A percentile compares a stretch with the other conserved stretches of the same genome.
Evolutionary conservation across 2,888 invertebrate genomes (phyloP).

Genomic region (Tethea ocularis): DNA sequence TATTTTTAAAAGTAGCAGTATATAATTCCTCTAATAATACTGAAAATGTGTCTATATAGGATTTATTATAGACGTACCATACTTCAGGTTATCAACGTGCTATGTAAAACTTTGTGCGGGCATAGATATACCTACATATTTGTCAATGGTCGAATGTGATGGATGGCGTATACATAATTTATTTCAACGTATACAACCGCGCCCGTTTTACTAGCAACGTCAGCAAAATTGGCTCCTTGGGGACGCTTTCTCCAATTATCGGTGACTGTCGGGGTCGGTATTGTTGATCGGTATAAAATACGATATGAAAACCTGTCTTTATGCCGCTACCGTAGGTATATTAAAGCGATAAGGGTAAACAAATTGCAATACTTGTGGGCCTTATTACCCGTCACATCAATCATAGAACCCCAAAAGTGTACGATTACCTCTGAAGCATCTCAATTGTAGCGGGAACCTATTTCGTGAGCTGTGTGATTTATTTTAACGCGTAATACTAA

Average conservation of each 20-base stretch:
- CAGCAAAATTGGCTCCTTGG: conserved; percentile 76
- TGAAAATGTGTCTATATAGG: too few species aligned
- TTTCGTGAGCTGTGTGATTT: conserved; percentile 12
- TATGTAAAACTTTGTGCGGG: conserved; percentile 13
- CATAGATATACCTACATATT: too few species aligned
- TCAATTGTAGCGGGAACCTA: conserved; percentile 32
- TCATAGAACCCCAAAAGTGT: conserved; percentile 74
- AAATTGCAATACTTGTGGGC: conserved; percentile 81
- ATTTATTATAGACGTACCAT: background rate
- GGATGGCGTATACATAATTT: conserved; percentile 68
- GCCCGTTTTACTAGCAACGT: conserved; percentile 53
- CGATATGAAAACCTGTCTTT: conserved; percentile 66
- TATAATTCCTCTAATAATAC: too few species aligned
- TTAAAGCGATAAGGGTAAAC: conserved; percentile 80
- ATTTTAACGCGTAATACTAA: conserved; percentile 12
- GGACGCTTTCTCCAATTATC: conserved; percentile 77
- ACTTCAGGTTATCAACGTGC: too few species aligned
- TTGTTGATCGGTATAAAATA: conserved; percentile 78
- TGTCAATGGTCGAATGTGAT: conserved; percentile 57
- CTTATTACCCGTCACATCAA: conserved; percentile 82
- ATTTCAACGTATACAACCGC: conserved; percentile 49
- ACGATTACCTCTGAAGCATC: conserved; percentile 60
- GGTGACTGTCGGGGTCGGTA: conserved; percentile 62
- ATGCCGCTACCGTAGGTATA: conserved; percentile 58
- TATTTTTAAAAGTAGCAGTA: too few species aligned